phyloP scores from a whole-genome alignment of 2,888 invertebrate species.

The Pollenia labialis region DNA sequence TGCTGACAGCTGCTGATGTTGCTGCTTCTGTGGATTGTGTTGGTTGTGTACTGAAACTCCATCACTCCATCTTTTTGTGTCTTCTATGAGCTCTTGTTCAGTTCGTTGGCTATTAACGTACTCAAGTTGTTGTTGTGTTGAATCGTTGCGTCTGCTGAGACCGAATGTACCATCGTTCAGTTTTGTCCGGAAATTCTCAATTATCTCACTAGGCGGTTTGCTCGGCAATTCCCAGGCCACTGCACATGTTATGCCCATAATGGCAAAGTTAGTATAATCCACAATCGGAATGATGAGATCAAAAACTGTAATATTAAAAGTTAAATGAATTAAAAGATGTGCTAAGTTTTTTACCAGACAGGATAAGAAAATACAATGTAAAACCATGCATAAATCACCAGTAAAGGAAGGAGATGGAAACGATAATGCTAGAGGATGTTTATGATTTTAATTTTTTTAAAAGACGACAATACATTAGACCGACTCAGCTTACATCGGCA shows the following conservation, averaged over 20 bases:
- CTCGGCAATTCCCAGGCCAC: slow-evolving; percentile 91
- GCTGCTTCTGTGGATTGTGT: slow-evolving; percentile 16
- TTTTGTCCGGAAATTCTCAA: slow-evolving; percentile 80
- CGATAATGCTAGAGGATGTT: slow-evolving; percentile 2
- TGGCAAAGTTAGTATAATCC: slow-evolving; percentile 85
- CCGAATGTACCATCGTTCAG: slow-evolving; percentile 80
- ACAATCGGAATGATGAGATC: slow-evolving; percentile 84
- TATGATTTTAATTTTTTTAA: background rate
- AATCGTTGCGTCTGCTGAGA: slow-evolving; percentile 79
- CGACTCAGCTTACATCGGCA: too few relatives aligned
- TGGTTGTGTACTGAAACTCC: background rate
- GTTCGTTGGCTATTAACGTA: slow-evolving; percentile 70
- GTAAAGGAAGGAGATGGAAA: slow-evolving; percentile 13
- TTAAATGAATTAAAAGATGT: slow-evolving; percentile 52
- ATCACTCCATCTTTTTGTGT: slow-evolving; percentile 27
- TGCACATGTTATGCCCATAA: slow-evolving; percentile 90
- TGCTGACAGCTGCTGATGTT: slow-evolving; percentile 51
- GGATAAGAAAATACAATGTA: background rate
- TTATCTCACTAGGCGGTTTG: slow-evolving; percentile 84
- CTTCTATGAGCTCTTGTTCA: slow-evolving; percentile 6
- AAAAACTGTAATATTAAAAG: slow-evolving; percentile 77
- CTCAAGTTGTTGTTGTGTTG: slow-evolving; percentile 65
- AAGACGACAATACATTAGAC: background rate
- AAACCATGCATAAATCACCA: background rate
- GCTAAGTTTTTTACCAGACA: slow-evolving; percentile 50